These are phyloP conservation scores for Tinea pellionella DNA, from an alignment of 2,888 invertebrate genomes.

Conservation along the genomic window DNA sequence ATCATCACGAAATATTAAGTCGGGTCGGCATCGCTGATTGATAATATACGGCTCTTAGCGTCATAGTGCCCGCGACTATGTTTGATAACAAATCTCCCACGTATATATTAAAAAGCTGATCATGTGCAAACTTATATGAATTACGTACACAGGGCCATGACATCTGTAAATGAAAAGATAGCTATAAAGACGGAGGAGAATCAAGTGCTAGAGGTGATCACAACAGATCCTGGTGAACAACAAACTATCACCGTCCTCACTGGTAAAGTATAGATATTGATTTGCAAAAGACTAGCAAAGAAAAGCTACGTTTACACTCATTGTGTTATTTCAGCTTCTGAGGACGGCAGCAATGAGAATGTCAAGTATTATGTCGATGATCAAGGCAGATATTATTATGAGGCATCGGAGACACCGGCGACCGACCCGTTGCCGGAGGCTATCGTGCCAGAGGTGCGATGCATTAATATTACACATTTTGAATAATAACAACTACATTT, in stretches of 20 bases:
- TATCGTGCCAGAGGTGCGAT: conserved; percentile 55
- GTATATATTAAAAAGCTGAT: too few relatives aligned
- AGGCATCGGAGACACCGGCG: conserved; percentile 69
- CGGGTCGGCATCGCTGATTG: too few relatives aligned
- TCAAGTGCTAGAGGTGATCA: neutral
- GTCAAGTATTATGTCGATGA: conserved; percentile 86
- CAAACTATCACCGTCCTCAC: neutral
- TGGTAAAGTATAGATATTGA: neutral
- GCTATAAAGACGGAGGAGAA: neutral
- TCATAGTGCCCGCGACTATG: too few relatives aligned
- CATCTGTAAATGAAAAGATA: neutral
- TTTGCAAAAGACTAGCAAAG: too few relatives aligned
- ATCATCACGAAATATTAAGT: too few relatives aligned
- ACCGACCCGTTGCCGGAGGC: conserved; percentile 72
- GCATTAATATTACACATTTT: conserved; percentile 4
- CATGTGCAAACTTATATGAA: too few relatives aligned
- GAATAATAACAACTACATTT: too few relatives aligned
- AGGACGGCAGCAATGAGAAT: conserved; percentile 62
- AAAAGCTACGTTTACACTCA: too few relatives aligned
- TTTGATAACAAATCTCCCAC: too few relatives aligned
- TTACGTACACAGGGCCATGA: neutral
- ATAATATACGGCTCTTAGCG: too few relatives aligned
- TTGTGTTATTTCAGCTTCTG: neutral
- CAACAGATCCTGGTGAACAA: neutral
- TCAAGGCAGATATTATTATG: conserved; percentile 85